These are phyloP conservation scores for Zenarchopterus dispar DNA, from an alignment of 2,797 vertebrate genomes.

Conservation along the genomic window DNA sequence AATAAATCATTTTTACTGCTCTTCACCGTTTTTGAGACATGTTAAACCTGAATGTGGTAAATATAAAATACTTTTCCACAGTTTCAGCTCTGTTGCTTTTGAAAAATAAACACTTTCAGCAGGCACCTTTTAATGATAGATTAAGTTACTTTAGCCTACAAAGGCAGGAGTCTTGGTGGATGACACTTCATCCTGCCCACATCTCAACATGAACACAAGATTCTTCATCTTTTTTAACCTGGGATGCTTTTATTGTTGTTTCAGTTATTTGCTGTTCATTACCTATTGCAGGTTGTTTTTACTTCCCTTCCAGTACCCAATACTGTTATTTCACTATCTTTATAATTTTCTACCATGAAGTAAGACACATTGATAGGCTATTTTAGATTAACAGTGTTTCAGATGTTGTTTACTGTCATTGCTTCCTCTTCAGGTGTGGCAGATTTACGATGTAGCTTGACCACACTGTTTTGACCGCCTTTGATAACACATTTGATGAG, in stretches of 20 bases:
- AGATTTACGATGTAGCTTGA: no score
- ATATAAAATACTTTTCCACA: slow-evolving; percentile 16
- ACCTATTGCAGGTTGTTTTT: slow-evolving; percentile 15
- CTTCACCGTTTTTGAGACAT: slow-evolving; percentile 11
- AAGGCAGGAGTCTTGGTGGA: no score
- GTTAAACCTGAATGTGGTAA: not conserved
- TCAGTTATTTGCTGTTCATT: no score
- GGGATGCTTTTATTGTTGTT: slow-evolving; percentile 26
- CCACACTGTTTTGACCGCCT: slow-evolving; percentile 10
- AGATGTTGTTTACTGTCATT: slow-evolving; percentile 8
- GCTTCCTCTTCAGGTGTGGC: not conserved
- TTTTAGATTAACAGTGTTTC: slow-evolving; percentile 5
- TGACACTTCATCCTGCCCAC: no score
- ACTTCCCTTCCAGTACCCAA: slow-evolving; percentile 22
- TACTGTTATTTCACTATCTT: not conserved
- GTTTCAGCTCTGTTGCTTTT: not conserved
- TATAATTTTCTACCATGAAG: slow-evolving; percentile 31
- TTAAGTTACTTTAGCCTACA: slow-evolving; percentile 2
- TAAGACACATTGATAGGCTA: not conserved
- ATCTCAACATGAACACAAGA: no score
- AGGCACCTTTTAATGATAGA: slow-evolving; percentile 23
- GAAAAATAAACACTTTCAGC: slow-evolving; percentile 16
- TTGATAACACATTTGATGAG: not conserved
- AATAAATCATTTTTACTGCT: not conserved
- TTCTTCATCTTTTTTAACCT: not conserved